Percentiles rank a stretch among this genome's conserved stretches.
These are phyloP conservation scores for Megathymus violae DNA, from an alignment of 1,140 invertebrate genomes.

Conservation along the genomic window DNA sequence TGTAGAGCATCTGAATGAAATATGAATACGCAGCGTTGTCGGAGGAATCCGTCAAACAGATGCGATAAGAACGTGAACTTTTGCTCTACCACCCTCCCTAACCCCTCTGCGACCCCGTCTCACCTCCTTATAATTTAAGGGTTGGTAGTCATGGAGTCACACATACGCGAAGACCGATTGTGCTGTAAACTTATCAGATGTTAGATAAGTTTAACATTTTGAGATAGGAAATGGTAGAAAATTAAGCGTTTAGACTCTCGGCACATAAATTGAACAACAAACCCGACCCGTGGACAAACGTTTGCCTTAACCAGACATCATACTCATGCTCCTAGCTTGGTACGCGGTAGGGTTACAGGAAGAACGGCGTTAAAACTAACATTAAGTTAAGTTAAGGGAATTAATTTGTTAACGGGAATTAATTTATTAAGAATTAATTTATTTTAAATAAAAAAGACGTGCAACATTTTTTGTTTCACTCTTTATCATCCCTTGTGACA, in stretches of 20 bases:
- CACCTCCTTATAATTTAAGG: constrained; percentile 16
- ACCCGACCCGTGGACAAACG: no score
- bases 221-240: constrained; percentile 2
- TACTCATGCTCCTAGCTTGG: no score
- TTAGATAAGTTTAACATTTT: constrained; percentile 17
- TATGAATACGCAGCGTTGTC: constrained; percentile 72
- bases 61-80: constrained; percentile 76
- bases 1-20: constrained; percentile 49
- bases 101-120: constrained; percentile 4
- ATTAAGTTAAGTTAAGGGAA: no score
- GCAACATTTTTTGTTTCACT: no score
- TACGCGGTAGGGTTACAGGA: no score
- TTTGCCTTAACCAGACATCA: no score
- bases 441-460: no score
- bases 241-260: not conserved
- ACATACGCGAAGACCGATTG: constrained; percentile 22
- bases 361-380: no score
- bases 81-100: constrained; percentile 48
- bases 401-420: no score
- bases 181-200: constrained; percentile 20
- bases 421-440: no score
- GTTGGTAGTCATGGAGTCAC: constrained; percentile 23
- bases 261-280: no score
- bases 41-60: constrained; percentile 75
- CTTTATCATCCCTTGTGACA: no score